Evolutionary conservation across 2,797 vertebrate genomes (phyloP).

Genomic region (Enteromius viviparus): DNA sequence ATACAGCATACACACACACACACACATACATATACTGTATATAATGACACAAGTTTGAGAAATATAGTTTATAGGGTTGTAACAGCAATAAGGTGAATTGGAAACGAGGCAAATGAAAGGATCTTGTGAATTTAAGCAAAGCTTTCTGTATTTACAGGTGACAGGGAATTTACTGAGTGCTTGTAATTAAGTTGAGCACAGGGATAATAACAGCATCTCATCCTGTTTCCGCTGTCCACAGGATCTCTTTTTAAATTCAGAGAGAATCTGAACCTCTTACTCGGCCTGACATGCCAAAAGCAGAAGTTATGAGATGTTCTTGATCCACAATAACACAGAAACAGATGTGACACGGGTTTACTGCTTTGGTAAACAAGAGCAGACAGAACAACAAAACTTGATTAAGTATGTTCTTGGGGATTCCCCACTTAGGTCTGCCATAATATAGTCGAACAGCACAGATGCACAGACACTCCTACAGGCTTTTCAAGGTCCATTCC

Average conservation of each 20-base stretch:
- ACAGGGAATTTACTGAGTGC: slow-evolving; percentile 36
- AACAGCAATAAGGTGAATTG: not conserved
- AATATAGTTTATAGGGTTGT: not conserved
- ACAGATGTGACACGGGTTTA: slow-evolving; percentile 54
- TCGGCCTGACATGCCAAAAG: slow-evolving; percentile 19
- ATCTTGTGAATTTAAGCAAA: not conserved
- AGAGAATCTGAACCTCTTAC: slow-evolving; percentile 9
- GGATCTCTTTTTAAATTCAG: slow-evolving; percentile 20
- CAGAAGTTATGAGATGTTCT: slow-evolving; percentile 36
- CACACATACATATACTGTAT: not conserved
- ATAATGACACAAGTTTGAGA: not conserved
- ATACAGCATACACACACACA: not conserved
- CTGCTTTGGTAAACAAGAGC: slow-evolving; percentile 16
- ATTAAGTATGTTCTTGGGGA: slow-evolving; percentile 6
- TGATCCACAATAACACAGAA: slow-evolving; percentile 44
- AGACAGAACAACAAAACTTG: slow-evolving; percentile 39
- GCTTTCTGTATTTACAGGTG: slow-evolving; percentile 42
- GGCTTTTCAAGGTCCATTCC: not conserved
- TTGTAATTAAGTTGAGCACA: slow-evolving; percentile 42
- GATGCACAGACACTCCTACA: not conserved
- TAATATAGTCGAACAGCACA: not conserved
- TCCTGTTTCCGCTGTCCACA: slow-evolving; percentile 29
- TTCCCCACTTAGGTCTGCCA: slow-evolving; percentile 7
- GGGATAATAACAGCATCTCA: slow-evolving; percentile 51
- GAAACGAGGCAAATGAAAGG: slow-evolving; percentile 42